Conservation (phyloP, 2,888 invertebrate species). For the Cataglyphis altisquamis region DNA sequence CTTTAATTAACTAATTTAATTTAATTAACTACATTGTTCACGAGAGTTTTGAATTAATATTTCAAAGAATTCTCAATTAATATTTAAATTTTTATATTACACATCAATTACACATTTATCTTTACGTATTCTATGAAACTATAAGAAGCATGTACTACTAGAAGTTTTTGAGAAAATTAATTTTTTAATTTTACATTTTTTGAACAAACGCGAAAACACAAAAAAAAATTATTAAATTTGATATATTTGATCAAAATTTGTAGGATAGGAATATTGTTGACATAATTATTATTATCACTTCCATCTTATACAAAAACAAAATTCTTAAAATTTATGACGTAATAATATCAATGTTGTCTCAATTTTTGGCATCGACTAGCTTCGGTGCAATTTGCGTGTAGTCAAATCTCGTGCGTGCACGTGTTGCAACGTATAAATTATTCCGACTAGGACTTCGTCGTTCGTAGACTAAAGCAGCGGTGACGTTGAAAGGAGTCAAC, state of each 20-base stretch:
- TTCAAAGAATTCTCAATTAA: neutral
- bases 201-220: neutral
- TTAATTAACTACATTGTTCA: too few species aligned
- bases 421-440: slow-evolving; percentile 33
- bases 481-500: slow-evolving; percentile 22
- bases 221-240: neutral
- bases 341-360: neutral
- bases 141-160: neutral
- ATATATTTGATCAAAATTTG: neutral
- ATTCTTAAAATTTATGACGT: neutral
- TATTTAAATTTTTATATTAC: slow-evolving; percentile 28
- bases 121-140: neutral
- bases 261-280: neutral
- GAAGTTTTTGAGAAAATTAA: neutral
- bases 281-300: neutral
- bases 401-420: slow-evolving; percentile 40
- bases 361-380: slow-evolving; percentile 8
- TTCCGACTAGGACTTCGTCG: slow-evolving; percentile 27
- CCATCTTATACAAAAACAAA: neutral
- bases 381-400: slow-evolving; percentile 11
- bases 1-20: slow-evolving; percentile 14
- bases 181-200: neutral
- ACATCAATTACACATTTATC: neutral
- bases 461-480: slow-evolving; percentile 5
- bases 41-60: slow-evolving; percentile 12